Percentiles rank a stretch among this genome's conserved stretches.
phyloP scores from a whole-genome alignment of 2,113 vertebrate species.

The Protobothrops mucrosquamatus region DNA sequence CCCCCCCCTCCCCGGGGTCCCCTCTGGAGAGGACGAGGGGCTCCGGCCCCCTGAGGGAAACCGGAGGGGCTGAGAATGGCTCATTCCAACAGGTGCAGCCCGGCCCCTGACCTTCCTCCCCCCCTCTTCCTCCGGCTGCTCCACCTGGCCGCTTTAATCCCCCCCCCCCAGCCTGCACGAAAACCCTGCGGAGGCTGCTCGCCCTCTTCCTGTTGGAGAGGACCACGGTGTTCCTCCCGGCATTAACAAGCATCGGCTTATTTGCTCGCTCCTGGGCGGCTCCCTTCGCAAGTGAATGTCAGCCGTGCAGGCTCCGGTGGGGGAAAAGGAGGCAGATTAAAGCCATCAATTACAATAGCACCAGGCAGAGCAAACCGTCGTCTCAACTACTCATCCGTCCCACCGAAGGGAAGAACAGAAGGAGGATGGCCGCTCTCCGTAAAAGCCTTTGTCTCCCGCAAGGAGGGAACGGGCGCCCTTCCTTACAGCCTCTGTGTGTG shows the following conservation, averaged over 20 bases:
- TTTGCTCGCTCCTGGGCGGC: neutral
- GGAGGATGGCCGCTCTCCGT: rapidly evolving
- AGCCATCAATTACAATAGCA: neutral
- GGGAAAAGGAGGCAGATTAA: neutral
- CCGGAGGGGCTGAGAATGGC: too few species aligned
- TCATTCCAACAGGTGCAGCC: too few species aligned
- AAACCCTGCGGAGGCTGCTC: neutral
- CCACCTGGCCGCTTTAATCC: neutral
- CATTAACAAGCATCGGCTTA: neutral
- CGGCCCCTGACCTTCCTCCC: too few species aligned
- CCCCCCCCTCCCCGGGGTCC: too few species aligned
- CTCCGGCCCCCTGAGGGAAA: too few species aligned
- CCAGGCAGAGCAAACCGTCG: neutral
- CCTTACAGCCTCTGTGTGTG: too few species aligned
- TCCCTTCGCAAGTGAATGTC: neutral
- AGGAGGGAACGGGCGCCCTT: neutral
- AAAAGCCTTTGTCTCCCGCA: neutral
- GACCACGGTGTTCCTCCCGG: neutral
- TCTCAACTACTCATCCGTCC: neutral
- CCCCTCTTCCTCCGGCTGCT: neutral
- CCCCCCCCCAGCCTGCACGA: too few species aligned
- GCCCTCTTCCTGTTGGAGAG: neutral
- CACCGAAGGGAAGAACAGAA: neutral
- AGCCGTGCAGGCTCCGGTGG: rapidly evolving
- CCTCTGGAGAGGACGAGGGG: too few species aligned